Percentiles rank a stretch among this genome's conserved stretches.
phyloP scores from a whole-genome alignment of 1,140 invertebrate species.

The Aplysia californica region DNA sequence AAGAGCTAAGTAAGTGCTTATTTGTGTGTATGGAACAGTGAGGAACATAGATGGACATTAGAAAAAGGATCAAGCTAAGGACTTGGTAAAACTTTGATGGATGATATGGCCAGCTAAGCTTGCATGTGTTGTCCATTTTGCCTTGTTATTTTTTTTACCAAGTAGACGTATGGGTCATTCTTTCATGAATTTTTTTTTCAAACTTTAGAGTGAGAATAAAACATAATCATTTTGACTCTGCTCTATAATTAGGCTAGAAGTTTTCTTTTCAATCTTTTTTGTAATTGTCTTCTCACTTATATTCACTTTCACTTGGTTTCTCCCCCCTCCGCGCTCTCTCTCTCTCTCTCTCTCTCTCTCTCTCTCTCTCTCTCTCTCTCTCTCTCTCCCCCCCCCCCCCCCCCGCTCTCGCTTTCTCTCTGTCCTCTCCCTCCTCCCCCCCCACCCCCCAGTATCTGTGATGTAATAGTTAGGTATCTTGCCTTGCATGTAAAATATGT shows the following conservation, averaged over 20 bases:
- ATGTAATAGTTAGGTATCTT: too few species aligned
- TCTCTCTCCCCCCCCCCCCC: too few species aligned
- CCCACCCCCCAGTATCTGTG: too few species aligned
- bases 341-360: not conserved
- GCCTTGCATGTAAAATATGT: too few species aligned
- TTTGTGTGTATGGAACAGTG: constrained; percentile 6
- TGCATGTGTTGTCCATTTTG: not conserved
- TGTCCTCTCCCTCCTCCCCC: not conserved
- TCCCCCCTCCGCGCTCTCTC: too few species aligned
- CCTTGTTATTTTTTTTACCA: not conserved
- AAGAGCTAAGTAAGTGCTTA: constrained; percentile 75
- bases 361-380: not conserved
- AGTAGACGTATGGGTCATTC: too few species aligned
- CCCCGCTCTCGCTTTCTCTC: not conserved
- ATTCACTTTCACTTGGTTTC: not conserved
- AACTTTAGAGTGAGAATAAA: too few species aligned
- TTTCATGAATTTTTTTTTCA: too few species aligned
- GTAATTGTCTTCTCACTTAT: not conserved
- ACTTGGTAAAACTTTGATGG: not conserved
- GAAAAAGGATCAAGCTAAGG: not conserved
- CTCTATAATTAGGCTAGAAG: not conserved
- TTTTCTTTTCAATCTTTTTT: not conserved
- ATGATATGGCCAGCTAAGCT: not conserved
- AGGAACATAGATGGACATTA: not conserved
- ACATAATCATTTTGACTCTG: not conserved